phyloP scores from a whole-genome alignment of 1,140 invertebrate species.

The Andricus grossulariae region DNA sequence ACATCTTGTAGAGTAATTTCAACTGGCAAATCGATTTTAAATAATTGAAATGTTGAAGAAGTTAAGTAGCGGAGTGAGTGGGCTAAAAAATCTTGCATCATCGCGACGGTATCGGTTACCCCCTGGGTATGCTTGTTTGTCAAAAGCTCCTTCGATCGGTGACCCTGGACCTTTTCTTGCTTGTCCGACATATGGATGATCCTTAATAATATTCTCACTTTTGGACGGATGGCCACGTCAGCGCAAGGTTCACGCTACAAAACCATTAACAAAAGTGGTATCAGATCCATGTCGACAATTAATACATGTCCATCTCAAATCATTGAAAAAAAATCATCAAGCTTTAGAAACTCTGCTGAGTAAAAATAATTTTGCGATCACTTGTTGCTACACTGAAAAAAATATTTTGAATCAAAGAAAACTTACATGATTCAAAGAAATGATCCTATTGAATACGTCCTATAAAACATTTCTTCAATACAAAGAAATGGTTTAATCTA shows the following conservation, averaged over 20 bases:
- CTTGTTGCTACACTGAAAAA: too few relatives aligned
- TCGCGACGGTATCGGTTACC: constrained; percentile 53
- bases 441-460: too few relatives aligned
- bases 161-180: constrained; percentile 49
- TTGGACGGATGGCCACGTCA: constrained; percentile 62
- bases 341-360: too few relatives aligned
- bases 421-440: too few relatives aligned
- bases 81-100: not conserved
- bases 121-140: constrained; percentile 65
- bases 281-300: constrained; percentile 63
- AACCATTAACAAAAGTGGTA: constrained; percentile 35
- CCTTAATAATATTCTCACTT: constrained; percentile 70
- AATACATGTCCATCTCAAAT: constrained; percentile 55
- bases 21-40: not conserved
- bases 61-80: not conserved
- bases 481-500: too few relatives aligned
- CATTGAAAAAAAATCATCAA: not conserved
- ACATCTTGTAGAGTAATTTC: not conserved
- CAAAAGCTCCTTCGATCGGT: constrained; percentile 58
- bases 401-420: too few relatives aligned
- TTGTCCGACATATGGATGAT: constrained; percentile 45
- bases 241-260: constrained; percentile 33
- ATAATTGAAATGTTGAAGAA: not conserved
- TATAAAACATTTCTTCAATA: too few relatives aligned
- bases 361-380: too few relatives aligned